Percentiles rank a stretch among this genome's conserved stretches.
These are phyloP conservation scores for Cichlasoma orientale DNA, from an alignment of 2,797 vertebrate genomes.

Conservation along the genomic window DNA sequence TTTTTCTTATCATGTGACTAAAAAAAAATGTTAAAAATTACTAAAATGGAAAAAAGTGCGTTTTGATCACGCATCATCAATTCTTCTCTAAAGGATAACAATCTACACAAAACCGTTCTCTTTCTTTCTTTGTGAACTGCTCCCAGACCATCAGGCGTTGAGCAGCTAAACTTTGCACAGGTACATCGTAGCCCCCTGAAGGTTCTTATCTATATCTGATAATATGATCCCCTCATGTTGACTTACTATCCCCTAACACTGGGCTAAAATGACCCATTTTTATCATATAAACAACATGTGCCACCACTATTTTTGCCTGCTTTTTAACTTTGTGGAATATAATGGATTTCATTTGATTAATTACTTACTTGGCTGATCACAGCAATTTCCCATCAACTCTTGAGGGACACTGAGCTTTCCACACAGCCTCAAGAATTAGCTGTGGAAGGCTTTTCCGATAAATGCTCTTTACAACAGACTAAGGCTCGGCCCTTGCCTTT, in stretches of 20 bases:
- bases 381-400: constrained; percentile 44
- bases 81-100: no score
- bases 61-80: not conserved
- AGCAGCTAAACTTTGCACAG: not conserved
- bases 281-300: not conserved
- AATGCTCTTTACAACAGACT: constrained; percentile 16
- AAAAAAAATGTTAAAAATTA: not conserved
- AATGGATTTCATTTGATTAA: constrained; percentile 29
- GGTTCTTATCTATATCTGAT: not conserved
- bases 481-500: constrained; percentile 9
- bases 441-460: constrained; percentile 39
- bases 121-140: no score
- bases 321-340: constrained; percentile 18
- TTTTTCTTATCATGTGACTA: not conserved
- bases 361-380: constrained; percentile 46
- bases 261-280: not conserved
- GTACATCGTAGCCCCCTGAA: not conserved
- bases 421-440: constrained; percentile 43
- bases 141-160: not conserved
- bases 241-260: not conserved
- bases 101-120: no score
- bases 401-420: constrained; percentile 41
- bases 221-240: not conserved
- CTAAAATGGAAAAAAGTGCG: not conserved
- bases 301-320: not conserved